Evolutionary conservation across 2,888 invertebrate species (phyloP), one percentile per base, ranked within the genome.

Genomic region (Herminia tarsipennalis): DNA sequence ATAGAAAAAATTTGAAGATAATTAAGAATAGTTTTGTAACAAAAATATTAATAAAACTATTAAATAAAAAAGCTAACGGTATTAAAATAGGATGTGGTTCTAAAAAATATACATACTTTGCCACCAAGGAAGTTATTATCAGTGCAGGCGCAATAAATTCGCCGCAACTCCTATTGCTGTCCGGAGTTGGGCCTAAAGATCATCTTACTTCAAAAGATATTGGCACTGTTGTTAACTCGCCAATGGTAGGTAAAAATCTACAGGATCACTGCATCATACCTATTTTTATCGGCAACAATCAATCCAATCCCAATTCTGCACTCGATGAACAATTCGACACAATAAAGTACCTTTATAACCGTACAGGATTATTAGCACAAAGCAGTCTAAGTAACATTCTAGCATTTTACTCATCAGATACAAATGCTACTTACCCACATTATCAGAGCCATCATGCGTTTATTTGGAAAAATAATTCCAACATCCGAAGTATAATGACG

Each of bases 321-420:
- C 56, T 66, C 0, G 69, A 80, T 14, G 28, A 40, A 20, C 37
- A 79, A 8, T 79, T 86, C 9, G 86, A 88, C 28, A 54, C 79
- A 0, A 73, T 88, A 2, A 50, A 87, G 1, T 95, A 93, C 70
- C 69, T 92, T 1, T 83, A 83, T 37, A 86, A 89, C 45, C 85
- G 83, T 9, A 88, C 69, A 9, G 95, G 93, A 0, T 79, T 81
- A 2, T 68, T 93, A 48, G 83, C 88, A 1, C 81, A 84, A 33
- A 81, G 77, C 1, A 83, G 81, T 1, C 89, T 93, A 10, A 87
- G 93, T 38, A 95, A 96, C 78, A 93, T 74, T 2, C 5, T 60
- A 5, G 65, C 74, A n/a, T 78, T 79, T 54, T 80, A 60, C 53
- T 66, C 78, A 0, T 28, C 47, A 0, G 52, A 72, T 75, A 8